A percentile compares a stretch with the other conserved stretches of the same genome.
phyloP scores from a whole-genome alignment of 2,113 vertebrate genomes.

The Scomber japonicus region DNA sequence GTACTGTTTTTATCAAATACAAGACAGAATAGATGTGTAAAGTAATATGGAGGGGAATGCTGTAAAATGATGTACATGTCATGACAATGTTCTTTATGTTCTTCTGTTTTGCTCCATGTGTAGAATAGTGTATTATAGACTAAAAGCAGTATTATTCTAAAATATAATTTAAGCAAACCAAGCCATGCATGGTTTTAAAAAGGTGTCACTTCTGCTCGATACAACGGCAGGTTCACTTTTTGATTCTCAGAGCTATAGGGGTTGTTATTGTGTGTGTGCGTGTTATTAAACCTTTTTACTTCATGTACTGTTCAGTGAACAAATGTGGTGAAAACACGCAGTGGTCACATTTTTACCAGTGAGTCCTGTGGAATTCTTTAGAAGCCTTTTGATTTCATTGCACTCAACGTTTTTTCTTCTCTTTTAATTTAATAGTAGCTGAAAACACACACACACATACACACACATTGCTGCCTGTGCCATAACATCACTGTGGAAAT shows the following conservation, averaged over 20 bases:
- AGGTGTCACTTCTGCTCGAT: conserved; percentile 78
- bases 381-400: conserved; percentile 77
- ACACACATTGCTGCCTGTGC: conserved; percentile 72
- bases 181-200: conserved; percentile 84
- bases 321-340: conserved; percentile 50
- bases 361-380: conserved; percentile 69
- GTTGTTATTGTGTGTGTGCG: conserved; percentile 47
- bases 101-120: conserved; percentile 78
- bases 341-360: conserved; percentile 64
- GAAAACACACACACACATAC: background rate
- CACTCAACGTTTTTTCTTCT: conserved; percentile 51
- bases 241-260: conserved; percentile 74
- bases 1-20: conserved; percentile 76
- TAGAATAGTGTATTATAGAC: conserved; percentile 91
- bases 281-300: conserved; percentile 53
- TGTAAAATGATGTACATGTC: conserved; percentile 91
- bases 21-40: conserved; percentile 70
- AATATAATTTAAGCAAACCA: conserved; percentile 90
- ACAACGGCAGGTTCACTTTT: conserved; percentile 72
- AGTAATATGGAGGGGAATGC: conserved; percentile 76
- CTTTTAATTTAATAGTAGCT: conserved; percentile 56
- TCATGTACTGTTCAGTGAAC: conserved; percentile 72
- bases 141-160: conserved; percentile 91
- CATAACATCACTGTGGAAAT: conserved; percentile 81
- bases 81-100: conserved; percentile 75